Percentiles rank a stretch among this genome's conserved stretches.
These are phyloP conservation scores for Nomada flava DNA, from an alignment of 2,888 invertebrate species.

Conservation along the genomic window DNA sequence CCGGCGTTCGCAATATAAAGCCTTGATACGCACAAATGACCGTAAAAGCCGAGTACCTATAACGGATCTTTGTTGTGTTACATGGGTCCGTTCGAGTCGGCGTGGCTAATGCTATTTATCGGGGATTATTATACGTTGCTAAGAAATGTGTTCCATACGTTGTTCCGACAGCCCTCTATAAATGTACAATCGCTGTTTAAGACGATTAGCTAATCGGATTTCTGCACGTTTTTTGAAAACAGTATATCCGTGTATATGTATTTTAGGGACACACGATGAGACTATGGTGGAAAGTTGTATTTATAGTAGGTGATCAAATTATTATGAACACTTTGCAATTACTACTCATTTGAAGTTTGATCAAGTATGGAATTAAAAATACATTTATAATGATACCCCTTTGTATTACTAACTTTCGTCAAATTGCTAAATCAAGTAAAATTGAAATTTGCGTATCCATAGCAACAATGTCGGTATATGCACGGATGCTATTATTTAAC, in stretches of 20 bases:
- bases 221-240: background rate
- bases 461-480: too few species aligned
- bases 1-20: constrained; percentile 62
- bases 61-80: constrained; percentile 55
- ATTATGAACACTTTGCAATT: too few species aligned
- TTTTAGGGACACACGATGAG: background rate
- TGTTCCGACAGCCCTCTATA: background rate
- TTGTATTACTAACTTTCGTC: too few species aligned
- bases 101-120: constrained; percentile 44
- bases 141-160: background rate
- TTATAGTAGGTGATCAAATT: too few species aligned
- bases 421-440: too few species aligned
- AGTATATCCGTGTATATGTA: background rate
- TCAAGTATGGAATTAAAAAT: too few species aligned
- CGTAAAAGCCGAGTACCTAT: constrained; percentile 54
- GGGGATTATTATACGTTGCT: constrained; percentile 10
- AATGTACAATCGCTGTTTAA: background rate
- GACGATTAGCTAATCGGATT: background rate
- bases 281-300: background rate
- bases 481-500: too few species aligned
- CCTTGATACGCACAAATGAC: constrained; percentile 45
- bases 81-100: constrained; percentile 4
- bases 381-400: too few species aligned
- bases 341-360: too few species aligned
- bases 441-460: too few species aligned